Evolutionary conservation across 2,797 vertebrate genomes (phyloP).

Genomic region (Bufotes viridis): DNA sequence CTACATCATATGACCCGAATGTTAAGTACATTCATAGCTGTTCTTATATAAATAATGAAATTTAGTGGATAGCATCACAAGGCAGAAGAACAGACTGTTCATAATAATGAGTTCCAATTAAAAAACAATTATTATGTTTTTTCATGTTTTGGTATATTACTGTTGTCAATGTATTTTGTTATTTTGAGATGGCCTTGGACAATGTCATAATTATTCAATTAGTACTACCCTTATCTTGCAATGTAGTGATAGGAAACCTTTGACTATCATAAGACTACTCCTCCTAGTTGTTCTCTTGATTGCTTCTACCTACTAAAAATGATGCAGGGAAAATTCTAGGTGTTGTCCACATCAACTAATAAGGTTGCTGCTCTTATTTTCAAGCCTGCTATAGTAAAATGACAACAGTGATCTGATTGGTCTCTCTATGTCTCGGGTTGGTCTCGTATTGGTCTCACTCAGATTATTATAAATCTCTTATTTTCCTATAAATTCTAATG

Average conservation of each 20-base stretch:
- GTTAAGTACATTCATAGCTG: slow-evolving; percentile 26
- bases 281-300: background rate
- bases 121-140: background rate
- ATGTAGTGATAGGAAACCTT: too few species aligned
- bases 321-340: background rate
- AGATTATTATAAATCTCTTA: background rate
- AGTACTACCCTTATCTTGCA: too few species aligned
- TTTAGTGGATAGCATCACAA: background rate
- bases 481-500: background rate
- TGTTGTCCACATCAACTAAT: background rate
- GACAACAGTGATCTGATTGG: background rate
- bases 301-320: background rate
- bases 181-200: too few species aligned
- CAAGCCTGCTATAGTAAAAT: background rate
- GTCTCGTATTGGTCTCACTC: background rate
- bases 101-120: background rate
- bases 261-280: too few species aligned
- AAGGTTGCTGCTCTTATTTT: background rate
- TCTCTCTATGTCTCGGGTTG: background rate
- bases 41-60: background rate
- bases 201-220: too few species aligned
- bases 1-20: slow-evolving; percentile 33
- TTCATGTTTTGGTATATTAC: background rate
- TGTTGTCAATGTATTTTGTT: background rate
- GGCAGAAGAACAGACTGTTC: background rate